Evolutionary conservation across 1,140 invertebrate species (phyloP), one percentile per base, ranked within the genome.

Genomic region (Drosophila grimshawi): DNA sequence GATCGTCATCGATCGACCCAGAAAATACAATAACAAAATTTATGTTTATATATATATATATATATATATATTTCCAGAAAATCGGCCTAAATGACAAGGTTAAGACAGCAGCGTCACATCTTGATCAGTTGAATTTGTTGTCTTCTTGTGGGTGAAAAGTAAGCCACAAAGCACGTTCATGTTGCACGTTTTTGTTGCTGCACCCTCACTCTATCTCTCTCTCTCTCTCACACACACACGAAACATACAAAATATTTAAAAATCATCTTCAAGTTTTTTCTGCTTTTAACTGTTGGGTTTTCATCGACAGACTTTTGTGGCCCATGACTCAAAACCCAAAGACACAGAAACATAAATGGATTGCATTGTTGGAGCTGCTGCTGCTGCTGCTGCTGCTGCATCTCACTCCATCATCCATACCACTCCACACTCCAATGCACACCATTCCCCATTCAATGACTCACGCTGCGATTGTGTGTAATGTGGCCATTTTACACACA

Each of bases 291-390:
- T 71, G 51, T n/a, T 37, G 62, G 49, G 33, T 70, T 63, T 61
- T 60, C 49, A 70, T 65, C 61, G 61, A 8, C 37, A 19, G 64
- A 41, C 35, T 59, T 67, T 19, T 19, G 19, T 19, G 69, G 56
- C 49, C 49, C 64, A 74, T 74, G 71, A 74, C 57, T 74, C 71
- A 74, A 69, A 74, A 55, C 43, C 65, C 65, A 68, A 29, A 74
- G 56, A 74, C 56, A 74, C 57, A 74, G 52, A 69, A 57, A 75
- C 57, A 63, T 55, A 75, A 75, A 74, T 74, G 65, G 64, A 29
- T 43, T 32, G 65, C 65, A 74, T 74, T 74, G 71, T 74, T 61
- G 19, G 19, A 0, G 55, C 35, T 66, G 53, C 10, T 19, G 8
- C 7, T 8, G 10, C 11, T 52, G 49, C 11, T 63, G 11, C 19